Evolutionary conservation across 2,113 vertebrate genomes (phyloP).

Genomic region (Mionectes macconnelli): DNA sequence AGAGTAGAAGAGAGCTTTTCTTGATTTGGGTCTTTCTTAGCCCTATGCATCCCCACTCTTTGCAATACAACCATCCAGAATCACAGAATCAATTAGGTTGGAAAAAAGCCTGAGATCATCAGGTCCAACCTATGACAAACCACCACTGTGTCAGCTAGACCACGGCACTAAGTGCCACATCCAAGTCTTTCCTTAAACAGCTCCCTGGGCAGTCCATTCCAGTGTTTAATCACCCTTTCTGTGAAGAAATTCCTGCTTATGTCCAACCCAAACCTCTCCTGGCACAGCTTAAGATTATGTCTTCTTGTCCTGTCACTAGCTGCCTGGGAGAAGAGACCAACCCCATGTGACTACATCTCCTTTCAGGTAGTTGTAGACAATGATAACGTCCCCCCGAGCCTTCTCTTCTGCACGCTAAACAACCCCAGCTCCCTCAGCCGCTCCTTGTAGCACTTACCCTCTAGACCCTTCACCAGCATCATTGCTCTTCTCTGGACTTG

Average conservation of each 20-base stretch:
- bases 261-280: not conserved
- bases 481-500: not conserved
- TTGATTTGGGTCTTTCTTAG: not conserved
- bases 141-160: not conserved
- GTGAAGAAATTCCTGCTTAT: not conserved
- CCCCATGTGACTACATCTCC: not conserved
- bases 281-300: not conserved
- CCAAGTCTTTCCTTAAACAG: not conserved
- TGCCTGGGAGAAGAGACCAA: not conserved
- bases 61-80: not conserved
- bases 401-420: not conserved
- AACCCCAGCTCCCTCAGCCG: not conserved
- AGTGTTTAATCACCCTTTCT: not conserved
- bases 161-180: not conserved
- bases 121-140: not conserved
- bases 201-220: not conserved
- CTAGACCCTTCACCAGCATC: not conserved
- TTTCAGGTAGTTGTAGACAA: not conserved
- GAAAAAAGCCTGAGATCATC: not conserved
- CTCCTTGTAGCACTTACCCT: not conserved
- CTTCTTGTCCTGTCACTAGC: not conserved
- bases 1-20: not conserved
- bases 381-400: not conserved
- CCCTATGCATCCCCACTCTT: not conserved
- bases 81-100: not conserved